Percentiles rank a stretch among this genome's conserved stretches.
Evolutionary conservation across 1,140 invertebrate genomes (phyloP).

Genomic region (Drosophila nannoptera): DNA sequence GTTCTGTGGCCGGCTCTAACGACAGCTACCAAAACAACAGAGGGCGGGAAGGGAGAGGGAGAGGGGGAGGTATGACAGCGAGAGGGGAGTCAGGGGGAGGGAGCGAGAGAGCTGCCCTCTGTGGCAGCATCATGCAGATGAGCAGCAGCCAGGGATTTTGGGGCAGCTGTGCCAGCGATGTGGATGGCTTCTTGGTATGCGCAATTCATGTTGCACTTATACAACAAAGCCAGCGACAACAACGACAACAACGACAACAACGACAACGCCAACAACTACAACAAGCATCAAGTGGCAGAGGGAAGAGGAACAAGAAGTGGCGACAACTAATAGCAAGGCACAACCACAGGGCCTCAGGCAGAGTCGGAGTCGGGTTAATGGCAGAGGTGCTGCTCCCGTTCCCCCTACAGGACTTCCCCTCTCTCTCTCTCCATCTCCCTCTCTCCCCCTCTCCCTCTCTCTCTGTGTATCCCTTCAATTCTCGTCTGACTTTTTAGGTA

Average conservation of each 20-base stretch:
- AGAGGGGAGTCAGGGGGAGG: background rate
- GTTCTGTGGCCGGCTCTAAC: conserved; percentile 49
- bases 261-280: background rate
- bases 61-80: background rate
- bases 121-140: conserved; percentile 40
- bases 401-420: conserved; percentile 21
- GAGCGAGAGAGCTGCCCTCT: background rate
- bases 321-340: conserved; percentile 69
- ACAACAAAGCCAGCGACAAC: conserved; percentile 49
- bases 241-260: background rate
- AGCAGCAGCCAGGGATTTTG: conserved; percentile 18
- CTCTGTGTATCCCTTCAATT: conserved; percentile 5
- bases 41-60: background rate
- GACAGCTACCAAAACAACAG: conserved; percentile 41
- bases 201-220: conserved; percentile 76
- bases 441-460: background rate
- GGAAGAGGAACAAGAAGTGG: conserved; percentile 44
- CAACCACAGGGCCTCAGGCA: conserved; percentile 23
- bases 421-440: background rate
- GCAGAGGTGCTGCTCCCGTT: conserved; percentile 67
- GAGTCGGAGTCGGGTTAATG: conserved; percentile 59
- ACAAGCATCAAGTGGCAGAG: background rate
- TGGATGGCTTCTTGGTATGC: conserved; percentile 68
- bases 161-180: background rate
- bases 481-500: conserved; percentile 9